Evolutionary conservation across 2,113 vertebrate species (phyloP).

Genomic region (Ceyx melanurus): DNA sequence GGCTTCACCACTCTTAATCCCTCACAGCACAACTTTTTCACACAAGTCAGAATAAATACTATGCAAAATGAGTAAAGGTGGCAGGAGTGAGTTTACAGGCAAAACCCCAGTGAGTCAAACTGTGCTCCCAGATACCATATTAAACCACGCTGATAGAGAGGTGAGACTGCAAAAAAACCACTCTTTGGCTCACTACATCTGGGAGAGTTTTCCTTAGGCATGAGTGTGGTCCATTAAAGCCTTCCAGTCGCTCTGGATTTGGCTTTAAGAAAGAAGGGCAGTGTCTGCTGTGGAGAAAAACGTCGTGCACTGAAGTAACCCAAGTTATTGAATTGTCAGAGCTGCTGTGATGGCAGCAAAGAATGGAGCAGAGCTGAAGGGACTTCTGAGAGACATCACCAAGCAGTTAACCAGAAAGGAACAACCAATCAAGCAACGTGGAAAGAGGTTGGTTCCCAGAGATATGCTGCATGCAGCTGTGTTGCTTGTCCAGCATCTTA

Average conservation of each 20-base stretch:
- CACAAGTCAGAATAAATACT: not conserved
- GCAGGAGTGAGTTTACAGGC: not conserved
- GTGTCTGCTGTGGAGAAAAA: not conserved
- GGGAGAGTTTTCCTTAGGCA: not conserved
- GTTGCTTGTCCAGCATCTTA: not conserved
- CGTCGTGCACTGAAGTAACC: not conserved
- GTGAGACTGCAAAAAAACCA: not conserved
- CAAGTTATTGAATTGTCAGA: not conserved
- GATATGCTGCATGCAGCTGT: not conserved
- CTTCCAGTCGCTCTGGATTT: not conserved
- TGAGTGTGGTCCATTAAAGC: not conserved
- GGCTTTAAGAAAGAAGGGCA: not conserved
- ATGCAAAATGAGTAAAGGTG: not conserved
- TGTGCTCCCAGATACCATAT: not conserved
- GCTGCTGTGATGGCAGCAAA: not conserved
- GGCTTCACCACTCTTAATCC: not conserved
- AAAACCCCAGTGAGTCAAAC: not conserved
- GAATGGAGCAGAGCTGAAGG: constrained; percentile 23
- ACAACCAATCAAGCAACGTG: not conserved
- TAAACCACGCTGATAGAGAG: not conserved
- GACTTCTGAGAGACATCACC: not conserved
- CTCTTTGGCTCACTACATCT: not conserved
- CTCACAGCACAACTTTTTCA: not conserved
- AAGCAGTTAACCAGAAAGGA: not conserved
- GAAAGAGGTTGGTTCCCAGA: constrained; percentile 24